These are phyloP conservation scores for Condylostylus longicornis DNA, from an alignment of 1,140 invertebrate species.

Conservation along the genomic window DNA sequence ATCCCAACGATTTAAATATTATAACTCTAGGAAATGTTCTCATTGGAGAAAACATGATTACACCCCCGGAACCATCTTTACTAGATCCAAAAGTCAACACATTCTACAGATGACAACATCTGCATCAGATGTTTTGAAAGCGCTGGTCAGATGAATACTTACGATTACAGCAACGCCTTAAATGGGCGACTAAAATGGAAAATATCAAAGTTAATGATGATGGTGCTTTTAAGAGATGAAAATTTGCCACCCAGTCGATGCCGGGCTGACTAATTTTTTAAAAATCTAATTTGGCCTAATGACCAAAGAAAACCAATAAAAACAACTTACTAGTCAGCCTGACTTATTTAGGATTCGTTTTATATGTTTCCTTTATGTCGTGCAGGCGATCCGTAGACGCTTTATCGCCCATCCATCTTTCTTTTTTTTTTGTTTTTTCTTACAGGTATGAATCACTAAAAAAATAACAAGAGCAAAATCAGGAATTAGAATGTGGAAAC, in stretches of 20 bases:
- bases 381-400: too few relatives aligned
- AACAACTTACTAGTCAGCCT: too few relatives aligned
- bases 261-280: too few relatives aligned
- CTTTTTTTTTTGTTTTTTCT: too few relatives aligned
- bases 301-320: too few relatives aligned
- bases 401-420: too few relatives aligned
- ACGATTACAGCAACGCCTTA: constrained; percentile 8
- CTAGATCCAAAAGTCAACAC: constrained; percentile 1
- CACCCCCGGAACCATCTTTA: constrained; percentile 5
- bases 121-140: constrained; percentile 11
- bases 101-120: constrained; percentile 11
- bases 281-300: too few relatives aligned
- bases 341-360: too few relatives aligned
- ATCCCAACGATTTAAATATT: constrained; percentile 15
- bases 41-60: constrained; percentile 15
- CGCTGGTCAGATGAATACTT: constrained; percentile 10
- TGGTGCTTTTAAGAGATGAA: constrained; percentile 12
- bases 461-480: too few relatives aligned
- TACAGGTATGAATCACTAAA: too few relatives aligned
- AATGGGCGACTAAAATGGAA: constrained; percentile 7
- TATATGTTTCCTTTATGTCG: too few relatives aligned
- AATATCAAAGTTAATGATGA: constrained; percentile 6
- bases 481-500: too few relatives aligned
- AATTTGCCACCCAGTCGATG: constrained; percentile 6
- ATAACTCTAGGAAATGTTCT: constrained; percentile 29